Percentiles rank a stretch among this genome's conserved stretches.
Evolutionary conservation across 2,113 vertebrate species (phyloP).

Genomic region (Diphyllodes magnificus): DNA sequence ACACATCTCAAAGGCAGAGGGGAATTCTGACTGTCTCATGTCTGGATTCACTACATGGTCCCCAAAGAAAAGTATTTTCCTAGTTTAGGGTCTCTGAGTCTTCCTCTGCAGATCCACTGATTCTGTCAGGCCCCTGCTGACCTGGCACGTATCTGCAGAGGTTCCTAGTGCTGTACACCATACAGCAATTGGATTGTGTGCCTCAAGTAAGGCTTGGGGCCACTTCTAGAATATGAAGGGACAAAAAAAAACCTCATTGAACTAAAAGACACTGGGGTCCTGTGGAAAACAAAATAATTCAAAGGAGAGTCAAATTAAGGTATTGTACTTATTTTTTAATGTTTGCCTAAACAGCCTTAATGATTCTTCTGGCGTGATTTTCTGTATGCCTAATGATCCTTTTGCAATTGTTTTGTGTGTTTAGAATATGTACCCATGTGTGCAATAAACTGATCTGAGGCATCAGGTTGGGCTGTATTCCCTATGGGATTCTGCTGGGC

Average conservation of each 20-base stretch:
- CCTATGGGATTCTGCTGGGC: background rate
- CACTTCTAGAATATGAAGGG: background rate
- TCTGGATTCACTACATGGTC: background rate
- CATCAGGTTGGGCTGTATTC: accelerated
- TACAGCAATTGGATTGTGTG: background rate
- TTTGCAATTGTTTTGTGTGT: background rate
- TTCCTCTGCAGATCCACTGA: background rate
- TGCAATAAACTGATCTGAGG: background rate
- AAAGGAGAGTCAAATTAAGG: background rate
- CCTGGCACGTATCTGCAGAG: background rate
- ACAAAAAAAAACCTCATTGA: background rate
- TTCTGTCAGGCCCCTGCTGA: background rate
- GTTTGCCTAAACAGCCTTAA: background rate
- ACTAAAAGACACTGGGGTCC: background rate
- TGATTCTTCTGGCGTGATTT: background rate
- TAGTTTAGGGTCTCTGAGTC: background rate
- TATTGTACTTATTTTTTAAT: background rate
- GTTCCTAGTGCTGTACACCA: background rate
- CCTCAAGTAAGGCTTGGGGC: background rate
- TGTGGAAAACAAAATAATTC: background rate
- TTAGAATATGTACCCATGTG: background rate
- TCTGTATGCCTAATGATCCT: background rate
- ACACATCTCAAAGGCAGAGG: background rate
- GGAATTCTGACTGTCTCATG: background rate
- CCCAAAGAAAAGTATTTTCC: background rate